Conservation (phyloP, 2,113 vertebrate genomes). For the Vidua chalybeata region DNA sequence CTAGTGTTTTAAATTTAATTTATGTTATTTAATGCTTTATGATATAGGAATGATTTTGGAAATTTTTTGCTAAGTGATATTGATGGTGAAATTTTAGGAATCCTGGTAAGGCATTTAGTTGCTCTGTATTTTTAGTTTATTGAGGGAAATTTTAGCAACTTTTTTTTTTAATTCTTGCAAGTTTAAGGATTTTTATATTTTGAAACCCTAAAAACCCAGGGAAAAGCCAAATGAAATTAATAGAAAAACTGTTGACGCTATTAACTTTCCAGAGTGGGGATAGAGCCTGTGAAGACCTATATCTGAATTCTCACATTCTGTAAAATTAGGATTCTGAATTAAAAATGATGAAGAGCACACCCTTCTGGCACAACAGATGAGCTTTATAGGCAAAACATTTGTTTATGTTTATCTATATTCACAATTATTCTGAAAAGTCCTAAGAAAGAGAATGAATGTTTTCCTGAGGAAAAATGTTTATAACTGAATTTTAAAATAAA, state of each 20-base stretch:
- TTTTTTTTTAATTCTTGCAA: not conserved
- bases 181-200: not conserved
- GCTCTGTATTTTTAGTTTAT: not conserved
- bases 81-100: not conserved
- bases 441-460: not conserved
- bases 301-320: not conserved
- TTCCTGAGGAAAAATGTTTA: not conserved
- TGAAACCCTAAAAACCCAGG: not conserved
- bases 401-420: not conserved
- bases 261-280: not conserved
- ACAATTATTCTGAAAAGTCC: not conserved
- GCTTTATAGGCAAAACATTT: not conserved
- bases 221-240: not conserved
- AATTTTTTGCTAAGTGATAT: not conserved
- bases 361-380: constrained; percentile 25
- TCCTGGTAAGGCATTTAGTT: not conserved
- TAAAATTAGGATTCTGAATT: constrained; percentile 21
- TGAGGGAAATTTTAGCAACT: not conserved
- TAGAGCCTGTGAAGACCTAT: not conserved
- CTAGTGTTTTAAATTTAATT: not conserved
- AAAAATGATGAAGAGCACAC: not conserved
- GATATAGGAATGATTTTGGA: not conserved
- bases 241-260: not conserved
- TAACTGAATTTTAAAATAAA: not conserved
- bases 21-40: not conserved